Base-by-base conservation (phyloP, 2,113 vertebrate genomes). In the Verasper variegatus region DNA sequence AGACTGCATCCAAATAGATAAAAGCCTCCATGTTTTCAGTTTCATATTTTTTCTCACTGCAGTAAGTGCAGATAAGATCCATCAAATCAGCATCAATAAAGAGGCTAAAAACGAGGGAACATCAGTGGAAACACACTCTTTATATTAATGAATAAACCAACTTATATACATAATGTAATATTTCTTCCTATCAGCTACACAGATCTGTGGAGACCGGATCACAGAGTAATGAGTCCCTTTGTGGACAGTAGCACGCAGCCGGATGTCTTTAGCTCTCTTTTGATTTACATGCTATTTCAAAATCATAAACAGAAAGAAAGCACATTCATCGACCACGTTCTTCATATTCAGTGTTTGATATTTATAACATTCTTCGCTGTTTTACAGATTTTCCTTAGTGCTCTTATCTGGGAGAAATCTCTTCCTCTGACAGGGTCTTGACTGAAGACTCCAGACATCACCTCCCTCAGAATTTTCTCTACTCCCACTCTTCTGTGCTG, bases 401-500 rank as follows among this genome's bases (percentile, higher is more conserved):
- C 56, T 76, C 6, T 66, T 45, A 63, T 49, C 52, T 3, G 1
- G 21, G 54, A 82, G 26, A 78, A 80, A 79, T 82, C 45, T 82
- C n/a, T 86, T 71, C 71, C 77, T 90, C 73, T 86, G 80, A 68
- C 68, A 73, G 71, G 80, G 89, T 88, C 86, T 78, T 81, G 84
- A 91, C 87, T 86, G 72, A 90, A 42, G 77, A 80, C 57, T 90
- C 83, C 85, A 90, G 88, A 91, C 87, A 89, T 71, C 60, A 81
- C 77, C 86, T 87, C 83, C 85, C 80, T 89, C 85, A 88, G 76
- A 91, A 74, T 82, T 82, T 82, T 82, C 60, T 83, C 54, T 89
- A 89, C 92, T 90, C 91, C 92, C 89, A 92, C 89, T 91, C 89
- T 82, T 83, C 56, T 78, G 40, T 64, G 58, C 81, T 80, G 70